Percentiles rank a stretch among this genome's conserved stretches.
Conservation (phyloP, 1,140 invertebrate species). For the Ceratina australensis region DNA sequence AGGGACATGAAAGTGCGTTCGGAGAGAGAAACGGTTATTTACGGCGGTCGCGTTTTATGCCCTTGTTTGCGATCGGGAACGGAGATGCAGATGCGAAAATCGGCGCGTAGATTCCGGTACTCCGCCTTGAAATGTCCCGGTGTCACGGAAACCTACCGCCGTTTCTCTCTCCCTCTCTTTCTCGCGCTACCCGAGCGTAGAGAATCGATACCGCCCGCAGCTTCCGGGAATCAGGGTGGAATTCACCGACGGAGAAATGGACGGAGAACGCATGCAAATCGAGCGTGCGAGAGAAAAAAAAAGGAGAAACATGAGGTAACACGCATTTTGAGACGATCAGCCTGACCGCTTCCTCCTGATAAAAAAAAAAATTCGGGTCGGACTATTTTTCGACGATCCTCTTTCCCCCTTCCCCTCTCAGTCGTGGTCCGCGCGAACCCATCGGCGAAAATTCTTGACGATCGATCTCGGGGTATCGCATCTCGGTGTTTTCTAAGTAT, state of each 20-base stretch:
- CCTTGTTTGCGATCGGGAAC: slow-evolving; percentile 51
- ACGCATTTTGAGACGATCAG: slow-evolving; percentile 19
- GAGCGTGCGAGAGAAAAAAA: slow-evolving; percentile 11
- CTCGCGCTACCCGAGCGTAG: too few relatives aligned
- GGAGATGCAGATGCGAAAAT: slow-evolving; percentile 33
- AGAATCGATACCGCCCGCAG: slow-evolving; percentile 62
- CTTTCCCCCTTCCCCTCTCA: background rate
- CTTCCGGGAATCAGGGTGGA: slow-evolving; percentile 58
- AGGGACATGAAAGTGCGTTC: background rate
- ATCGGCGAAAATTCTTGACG: background rate
- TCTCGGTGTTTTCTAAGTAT: slow-evolving; percentile 18
- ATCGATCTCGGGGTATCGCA: background rate
- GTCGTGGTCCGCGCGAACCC: too few relatives aligned
- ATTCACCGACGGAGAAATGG: slow-evolving; percentile 34
- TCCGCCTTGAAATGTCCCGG: slow-evolving; percentile 20
- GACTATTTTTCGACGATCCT: background rate
- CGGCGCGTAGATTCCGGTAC: slow-evolving; percentile 23
- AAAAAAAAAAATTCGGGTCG: slow-evolving; percentile 3
- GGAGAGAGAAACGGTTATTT: slow-evolving; percentile 33
- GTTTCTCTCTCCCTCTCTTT: background rate
- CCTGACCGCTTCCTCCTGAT: slow-evolving; percentile 4
- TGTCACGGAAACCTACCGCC: slow-evolving; percentile 37
- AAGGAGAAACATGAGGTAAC: background rate
- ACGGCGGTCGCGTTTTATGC: slow-evolving; percentile 41
- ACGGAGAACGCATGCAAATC: slow-evolving; percentile 31